phyloP scores from a whole-genome alignment of 2,888 invertebrate species.

The Subacronicta megacephala region DNA sequence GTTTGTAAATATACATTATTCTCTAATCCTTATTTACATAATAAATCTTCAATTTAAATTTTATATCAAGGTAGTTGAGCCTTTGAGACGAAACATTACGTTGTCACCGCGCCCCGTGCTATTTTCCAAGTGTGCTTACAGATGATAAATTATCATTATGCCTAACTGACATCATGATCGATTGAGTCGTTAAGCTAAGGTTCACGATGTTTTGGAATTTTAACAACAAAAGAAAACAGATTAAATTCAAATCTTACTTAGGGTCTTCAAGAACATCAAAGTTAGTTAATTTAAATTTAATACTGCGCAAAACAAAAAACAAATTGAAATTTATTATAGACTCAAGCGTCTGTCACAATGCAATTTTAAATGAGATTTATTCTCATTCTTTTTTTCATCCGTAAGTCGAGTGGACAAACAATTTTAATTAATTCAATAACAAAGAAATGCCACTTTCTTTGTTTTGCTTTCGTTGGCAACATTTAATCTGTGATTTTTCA shows the following conservation, averaged over 20 bases:
- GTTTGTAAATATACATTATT: constrained; percentile 50
- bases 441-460: constrained; percentile 43
- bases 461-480: constrained; percentile 32
- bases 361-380: constrained; percentile 50
- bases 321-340: constrained; percentile 63
- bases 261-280: background rate
- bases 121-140: constrained; percentile 68
- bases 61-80: constrained; percentile 56
- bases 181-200: constrained; percentile 67
- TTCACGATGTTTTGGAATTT: constrained; percentile 51
- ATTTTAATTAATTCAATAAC: constrained; percentile 54
- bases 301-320: constrained; percentile 37
- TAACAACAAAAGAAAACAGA: constrained; percentile 28
- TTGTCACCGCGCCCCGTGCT: constrained; percentile 46
- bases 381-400: constrained; percentile 41
- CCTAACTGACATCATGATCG: constrained; percentile 70
- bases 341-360: constrained; percentile 44
- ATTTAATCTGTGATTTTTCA: constrained; percentile 39
- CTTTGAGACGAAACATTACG: constrained; percentile 58
- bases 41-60: constrained; percentile 59
- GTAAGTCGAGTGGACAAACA: constrained; percentile 38
- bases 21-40: constrained; percentile 48
- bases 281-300: constrained; percentile 3
- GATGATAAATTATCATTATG: constrained; percentile 76
- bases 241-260: constrained; percentile 13